Percentiles rank a stretch among this genome's conserved stretches.
Conservation (phyloP, 2,797 vertebrate genomes). For the Diceros bicornis region DNA sequence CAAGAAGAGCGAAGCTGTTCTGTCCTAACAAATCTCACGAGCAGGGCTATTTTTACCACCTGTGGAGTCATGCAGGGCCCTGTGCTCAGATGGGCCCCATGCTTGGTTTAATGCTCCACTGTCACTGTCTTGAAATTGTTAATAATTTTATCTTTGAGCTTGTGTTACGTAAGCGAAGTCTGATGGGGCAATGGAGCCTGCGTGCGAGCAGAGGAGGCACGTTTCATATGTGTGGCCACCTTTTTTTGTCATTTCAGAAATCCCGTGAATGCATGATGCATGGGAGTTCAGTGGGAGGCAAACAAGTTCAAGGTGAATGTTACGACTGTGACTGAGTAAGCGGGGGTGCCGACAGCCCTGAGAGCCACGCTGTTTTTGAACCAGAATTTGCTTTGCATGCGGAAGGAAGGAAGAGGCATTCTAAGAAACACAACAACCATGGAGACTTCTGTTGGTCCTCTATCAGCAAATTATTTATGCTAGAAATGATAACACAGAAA, state of each 20-base stretch:
- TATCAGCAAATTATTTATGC: background rate
- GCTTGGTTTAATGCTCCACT: background rate
- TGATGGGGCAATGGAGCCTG: background rate
- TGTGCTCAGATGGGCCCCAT: background rate
- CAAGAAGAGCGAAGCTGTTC: background rate
- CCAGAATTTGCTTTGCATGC: background rate
- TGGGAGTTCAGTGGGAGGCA: background rate
- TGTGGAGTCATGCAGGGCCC: background rate
- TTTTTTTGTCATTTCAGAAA: background rate
- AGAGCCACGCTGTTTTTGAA: background rate
- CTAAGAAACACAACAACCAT: background rate
- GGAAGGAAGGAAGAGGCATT: background rate
- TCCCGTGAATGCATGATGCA: background rate
- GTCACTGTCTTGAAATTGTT: background rate
- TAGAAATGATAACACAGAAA: background rate
- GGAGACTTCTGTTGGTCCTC: background rate
- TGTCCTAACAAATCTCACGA: background rate
- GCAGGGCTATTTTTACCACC: background rate
- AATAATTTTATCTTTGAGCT: slow-evolving; percentile 39
- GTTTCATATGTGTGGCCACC: background rate
- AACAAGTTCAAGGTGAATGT: background rate
- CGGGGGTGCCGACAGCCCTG: background rate
- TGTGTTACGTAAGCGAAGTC: background rate
- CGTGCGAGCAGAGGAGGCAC: background rate
- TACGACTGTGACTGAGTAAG: background rate